Evolutionary conservation across 2,797 vertebrate genomes (phyloP), one percentile per base, ranked within the genome.

Genomic region (Tapirus indicus): DNA sequence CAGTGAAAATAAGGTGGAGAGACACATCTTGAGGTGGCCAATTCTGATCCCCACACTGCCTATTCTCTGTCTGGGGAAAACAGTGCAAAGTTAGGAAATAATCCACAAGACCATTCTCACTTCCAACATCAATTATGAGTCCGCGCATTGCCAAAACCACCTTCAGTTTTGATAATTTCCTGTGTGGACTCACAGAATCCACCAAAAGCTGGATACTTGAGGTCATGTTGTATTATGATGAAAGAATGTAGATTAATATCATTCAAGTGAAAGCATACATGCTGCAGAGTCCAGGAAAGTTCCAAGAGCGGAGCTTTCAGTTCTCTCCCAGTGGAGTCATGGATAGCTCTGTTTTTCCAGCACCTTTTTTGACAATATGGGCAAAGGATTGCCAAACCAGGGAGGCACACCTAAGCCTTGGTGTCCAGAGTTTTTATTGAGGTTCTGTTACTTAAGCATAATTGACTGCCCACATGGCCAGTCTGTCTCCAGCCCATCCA

Each of bases 281-380:
- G 25, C 17, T 2, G 41, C 71, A 80, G 32, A 27, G 9, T 66
- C 25, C 17, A 38, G 52, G 69, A 41, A 77, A n/a, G 3, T 49
- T 47, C 32, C 1, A 7, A 72, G 29, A 2, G 0, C 5, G 4
- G 21, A 92, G 27, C 16, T 68, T 78, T 8, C 4, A 1, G 7
- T 44, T 80, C 18, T 88, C 2, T 77, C 10, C 5, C 32, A 7
- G 6, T 25, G 18, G 64, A 72, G 23, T 44, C 35, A 23, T 0
- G 8, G 47, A 35, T 9, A 29, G 7, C 32, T 1, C 2, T 69
- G 11, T 56, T 35, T 82, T 47, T 47, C 21, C 49, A 62, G 14
- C 35, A 75, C 7, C 20, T 25, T 9, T 68, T 6, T 58, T 38
- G 68, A 32, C 14, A 38, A 0, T 25, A 10, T 80, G 21, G 14